Evolutionary conservation across 2,797 vertebrate genomes (phyloP).

Genomic region (Bufotes viridis): DNA sequence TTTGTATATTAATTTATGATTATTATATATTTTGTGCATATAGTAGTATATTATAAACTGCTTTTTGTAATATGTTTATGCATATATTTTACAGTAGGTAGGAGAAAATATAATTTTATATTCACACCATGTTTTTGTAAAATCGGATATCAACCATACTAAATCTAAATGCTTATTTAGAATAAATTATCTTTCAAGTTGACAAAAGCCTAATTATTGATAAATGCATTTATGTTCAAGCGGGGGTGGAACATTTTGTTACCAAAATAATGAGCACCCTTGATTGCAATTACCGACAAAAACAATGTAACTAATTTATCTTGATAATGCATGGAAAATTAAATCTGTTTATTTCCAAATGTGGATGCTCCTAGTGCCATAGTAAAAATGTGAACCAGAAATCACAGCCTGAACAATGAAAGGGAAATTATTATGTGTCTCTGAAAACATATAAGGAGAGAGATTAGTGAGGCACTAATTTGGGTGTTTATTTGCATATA

Average conservation of each 20-base stretch:
- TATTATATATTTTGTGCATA: too few species aligned
- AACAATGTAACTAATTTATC: slow-evolving; percentile 56
- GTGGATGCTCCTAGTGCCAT: not conserved
- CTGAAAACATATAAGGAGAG: not conserved
- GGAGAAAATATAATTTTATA: not conserved
- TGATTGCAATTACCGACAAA: slow-evolving; percentile 56
- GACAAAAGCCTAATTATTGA: slow-evolving; percentile 51
- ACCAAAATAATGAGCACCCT: slow-evolving; percentile 54
- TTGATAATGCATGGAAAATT: slow-evolving; percentile 51
- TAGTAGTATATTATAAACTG: too few species aligned
- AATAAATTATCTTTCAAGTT: slow-evolving; percentile 42
- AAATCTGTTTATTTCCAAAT: slow-evolving; percentile 51
- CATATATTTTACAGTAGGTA: not conserved
- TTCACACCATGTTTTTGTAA: not conserved
- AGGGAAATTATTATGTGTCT: not conserved
- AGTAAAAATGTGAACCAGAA: slow-evolving; percentile 1
- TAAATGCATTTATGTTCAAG: slow-evolving; percentile 47
- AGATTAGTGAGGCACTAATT: not conserved
- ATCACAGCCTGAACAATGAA: not conserved
- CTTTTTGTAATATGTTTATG: not conserved
- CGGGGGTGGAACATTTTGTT: slow-evolving; percentile 48
- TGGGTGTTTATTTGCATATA: not conserved
- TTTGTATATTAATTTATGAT: too few species aligned
- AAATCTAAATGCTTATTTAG: slow-evolving; percentile 5
- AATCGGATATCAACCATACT: not conserved